A percentile compares a stretch with the other conserved stretches of the same genome.
phyloP scores from a whole-genome alignment of 2,888 invertebrate species.

The Hydrotaea cyrtoneurina region DNA sequence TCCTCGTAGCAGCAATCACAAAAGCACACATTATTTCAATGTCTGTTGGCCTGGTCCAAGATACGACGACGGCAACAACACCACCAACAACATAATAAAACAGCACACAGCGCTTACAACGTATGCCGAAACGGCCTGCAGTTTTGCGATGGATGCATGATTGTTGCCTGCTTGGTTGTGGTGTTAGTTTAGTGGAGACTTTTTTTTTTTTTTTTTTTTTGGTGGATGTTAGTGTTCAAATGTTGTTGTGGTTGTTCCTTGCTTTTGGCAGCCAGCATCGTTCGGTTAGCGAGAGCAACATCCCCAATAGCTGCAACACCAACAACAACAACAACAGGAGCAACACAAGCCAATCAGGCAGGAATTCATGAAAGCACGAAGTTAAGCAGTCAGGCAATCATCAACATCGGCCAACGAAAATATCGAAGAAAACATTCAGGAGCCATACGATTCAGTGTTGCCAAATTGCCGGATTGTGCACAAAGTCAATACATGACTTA shows the following conservation, averaged over 20 bases:
- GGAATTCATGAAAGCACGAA: constrained; percentile 65
- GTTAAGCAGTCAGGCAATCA: constrained; percentile 48
- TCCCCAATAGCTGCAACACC: neutral
- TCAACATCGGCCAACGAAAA: constrained; percentile 46
- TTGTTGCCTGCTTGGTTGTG: constrained; percentile 34
- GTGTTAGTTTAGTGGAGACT: constrained; percentile 1
- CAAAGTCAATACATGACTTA: no score
- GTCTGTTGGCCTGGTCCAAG: constrained; percentile 65
- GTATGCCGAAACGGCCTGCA: constrained; percentile 7
- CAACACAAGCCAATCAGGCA: constrained; percentile 58
- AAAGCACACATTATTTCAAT: constrained; percentile 51
- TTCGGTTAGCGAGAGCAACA: neutral
- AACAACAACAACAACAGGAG: constrained; percentile 17
- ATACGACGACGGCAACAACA: constrained; percentile 14
- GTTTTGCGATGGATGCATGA: constrained; percentile 31
- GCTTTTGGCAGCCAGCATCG: constrained; percentile 24
- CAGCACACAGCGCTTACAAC: neutral
- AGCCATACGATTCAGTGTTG: constrained; percentile 18
- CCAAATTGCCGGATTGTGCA: neutral
- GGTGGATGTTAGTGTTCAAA: constrained; percentile 6
- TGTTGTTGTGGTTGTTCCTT: neutral
- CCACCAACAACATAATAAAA: constrained; percentile 39
- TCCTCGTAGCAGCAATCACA: neutral
- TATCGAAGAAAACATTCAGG: constrained; percentile 29
- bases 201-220: no score